Evolutionary conservation across 2,113 vertebrate species (phyloP).

Genomic region (Calidris pugnax): DNA sequence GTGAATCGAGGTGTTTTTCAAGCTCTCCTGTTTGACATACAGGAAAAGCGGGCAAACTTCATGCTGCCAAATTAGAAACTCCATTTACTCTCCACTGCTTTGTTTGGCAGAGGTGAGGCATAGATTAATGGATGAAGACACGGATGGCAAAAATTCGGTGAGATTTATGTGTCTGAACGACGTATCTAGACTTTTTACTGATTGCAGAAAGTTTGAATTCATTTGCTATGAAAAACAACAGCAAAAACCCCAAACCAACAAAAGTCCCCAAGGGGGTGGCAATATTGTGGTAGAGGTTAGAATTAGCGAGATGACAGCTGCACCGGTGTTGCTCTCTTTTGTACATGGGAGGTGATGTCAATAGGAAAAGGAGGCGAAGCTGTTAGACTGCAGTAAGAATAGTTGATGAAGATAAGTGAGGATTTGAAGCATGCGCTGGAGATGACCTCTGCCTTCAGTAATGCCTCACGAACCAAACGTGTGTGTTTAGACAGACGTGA

Average conservation of each 20-base stretch:
- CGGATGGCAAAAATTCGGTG: background rate
- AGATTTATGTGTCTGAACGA: background rate
- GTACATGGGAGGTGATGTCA: background rate
- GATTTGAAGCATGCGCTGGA: background rate
- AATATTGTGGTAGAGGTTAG: background rate
- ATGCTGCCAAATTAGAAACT: background rate
- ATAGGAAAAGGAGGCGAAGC: background rate
- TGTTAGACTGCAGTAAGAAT: background rate
- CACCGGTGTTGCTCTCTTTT: background rate
- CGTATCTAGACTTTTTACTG: background rate
- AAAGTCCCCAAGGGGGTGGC: accelerated
- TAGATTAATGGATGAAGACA: background rate
- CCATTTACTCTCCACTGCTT: background rate
- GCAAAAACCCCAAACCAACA: background rate
- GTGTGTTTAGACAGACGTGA: background rate
- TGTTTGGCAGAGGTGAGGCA: background rate
- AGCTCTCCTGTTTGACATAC: background rate
- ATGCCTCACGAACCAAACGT: background rate
- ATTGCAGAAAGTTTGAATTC: background rate
- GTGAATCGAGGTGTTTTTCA: background rate
- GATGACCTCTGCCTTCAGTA: background rate
- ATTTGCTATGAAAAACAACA: background rate
- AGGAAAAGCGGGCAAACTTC: background rate
- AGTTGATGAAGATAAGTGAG: background rate
- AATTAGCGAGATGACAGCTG: background rate